Evolutionary conservation across 2,888 invertebrate species (phyloP).

Genomic region (Lordiphosa fenestrarum): DNA sequence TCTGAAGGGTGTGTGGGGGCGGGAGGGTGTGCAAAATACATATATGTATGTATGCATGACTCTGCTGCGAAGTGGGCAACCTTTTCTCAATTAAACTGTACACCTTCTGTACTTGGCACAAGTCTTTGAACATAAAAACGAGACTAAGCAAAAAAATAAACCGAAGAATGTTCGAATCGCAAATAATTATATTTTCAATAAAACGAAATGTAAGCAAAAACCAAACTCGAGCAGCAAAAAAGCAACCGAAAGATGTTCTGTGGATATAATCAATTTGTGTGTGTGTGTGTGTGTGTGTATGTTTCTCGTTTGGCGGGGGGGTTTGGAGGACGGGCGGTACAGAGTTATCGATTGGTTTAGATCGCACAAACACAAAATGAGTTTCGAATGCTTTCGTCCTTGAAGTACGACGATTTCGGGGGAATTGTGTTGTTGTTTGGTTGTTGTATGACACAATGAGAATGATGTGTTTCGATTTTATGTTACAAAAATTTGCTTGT

Average conservation of each 20-base stretch:
- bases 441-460: conserved; percentile 36
- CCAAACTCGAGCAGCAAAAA: conserved; percentile 18
- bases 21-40: conserved; percentile 8
- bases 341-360: background rate
- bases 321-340: background rate
- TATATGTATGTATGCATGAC: conserved; percentile 9
- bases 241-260: conserved; percentile 4
- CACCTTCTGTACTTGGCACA: conserved; percentile 26
- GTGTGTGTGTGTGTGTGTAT: background rate
- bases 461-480: conserved; percentile 34
- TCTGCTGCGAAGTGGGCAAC: conserved; percentile 11
- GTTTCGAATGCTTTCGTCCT: conserved; percentile 9
- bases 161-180: conserved; percentile 17
- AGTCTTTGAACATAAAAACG: conserved; percentile 26
- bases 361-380: conserved; percentile 5
- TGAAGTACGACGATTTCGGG: conserved; percentile 16
- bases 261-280: conserved; percentile 26
- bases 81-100: conserved; percentile 23
- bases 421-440: conserved; percentile 11
- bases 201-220: conserved; percentile 32
- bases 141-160: conserved; percentile 37
- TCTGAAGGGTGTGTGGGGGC: conserved; percentile 11
- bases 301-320: conserved; percentile 3
- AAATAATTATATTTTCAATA: conserved; percentile 31
- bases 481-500: conserved; percentile 38